These are phyloP conservation scores for Melanophora roralis DNA, from an alignment of 2,888 invertebrate genomes.

Conservation along the genomic window DNA sequence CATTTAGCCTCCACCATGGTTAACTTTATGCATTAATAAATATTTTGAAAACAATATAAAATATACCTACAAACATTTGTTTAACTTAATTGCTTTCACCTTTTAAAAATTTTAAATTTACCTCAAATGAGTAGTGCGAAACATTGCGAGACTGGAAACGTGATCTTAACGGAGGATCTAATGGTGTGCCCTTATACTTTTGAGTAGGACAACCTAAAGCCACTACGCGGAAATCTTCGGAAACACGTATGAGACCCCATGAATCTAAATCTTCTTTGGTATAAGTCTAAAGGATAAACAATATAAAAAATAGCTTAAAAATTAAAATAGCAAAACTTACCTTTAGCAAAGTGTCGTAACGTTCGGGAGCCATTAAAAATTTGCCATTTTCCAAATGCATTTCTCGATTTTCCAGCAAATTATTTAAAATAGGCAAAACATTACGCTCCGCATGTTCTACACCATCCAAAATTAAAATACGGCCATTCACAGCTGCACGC, in stretches of 20 bases:
- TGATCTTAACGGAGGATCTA: slow-evolving; percentile 96
- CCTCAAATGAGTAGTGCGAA: slow-evolving; percentile 74
- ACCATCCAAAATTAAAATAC: slow-evolving; percentile 94
- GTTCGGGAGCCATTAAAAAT: slow-evolving; percentile 90
- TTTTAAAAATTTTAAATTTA: slow-evolving; percentile 56
- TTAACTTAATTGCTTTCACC: no score
- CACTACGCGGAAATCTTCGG: slow-evolving; percentile 94
- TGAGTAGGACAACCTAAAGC: slow-evolving; percentile 95
- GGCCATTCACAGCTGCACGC: slow-evolving; percentile 90
- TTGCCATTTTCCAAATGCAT: slow-evolving; percentile 99
- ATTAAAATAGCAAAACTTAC: slow-evolving; percentile 77
- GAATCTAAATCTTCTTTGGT: slow-evolving; percentile 86
- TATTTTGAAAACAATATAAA: no score
- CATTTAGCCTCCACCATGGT: no score
- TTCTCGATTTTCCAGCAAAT: slow-evolving; percentile 96
- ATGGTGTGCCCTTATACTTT: slow-evolving; percentile 91
- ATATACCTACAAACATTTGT: no score
- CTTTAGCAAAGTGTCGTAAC: slow-evolving; percentile 92
- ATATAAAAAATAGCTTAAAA: background rate
- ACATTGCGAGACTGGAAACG: slow-evolving; percentile 96
- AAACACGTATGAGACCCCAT: slow-evolving; percentile 94
- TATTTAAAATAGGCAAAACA: slow-evolving; percentile 96
- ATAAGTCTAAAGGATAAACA: slow-evolving; percentile 81
- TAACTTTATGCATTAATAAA: no score
- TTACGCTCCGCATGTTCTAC: slow-evolving; percentile 98